Evolutionary conservation across 2,797 vertebrate genomes (phyloP).

Genomic region (Moxostoma hubbsi): DNA sequence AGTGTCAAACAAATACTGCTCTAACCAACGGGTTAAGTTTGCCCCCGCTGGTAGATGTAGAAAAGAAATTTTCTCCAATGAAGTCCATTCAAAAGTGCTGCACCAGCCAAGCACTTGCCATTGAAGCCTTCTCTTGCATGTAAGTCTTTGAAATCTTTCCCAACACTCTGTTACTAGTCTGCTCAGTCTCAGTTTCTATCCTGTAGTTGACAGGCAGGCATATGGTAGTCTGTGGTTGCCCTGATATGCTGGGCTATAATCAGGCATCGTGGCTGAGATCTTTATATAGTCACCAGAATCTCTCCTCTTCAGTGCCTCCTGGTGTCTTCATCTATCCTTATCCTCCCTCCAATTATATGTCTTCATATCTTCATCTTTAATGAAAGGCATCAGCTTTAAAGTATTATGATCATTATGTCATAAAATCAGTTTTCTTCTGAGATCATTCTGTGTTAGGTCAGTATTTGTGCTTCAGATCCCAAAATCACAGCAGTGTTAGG

Average conservation of each 20-base stretch:
- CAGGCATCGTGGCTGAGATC: slow-evolving; percentile 32
- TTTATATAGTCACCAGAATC: slow-evolving; percentile 37
- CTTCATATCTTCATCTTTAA: slow-evolving; percentile 24
- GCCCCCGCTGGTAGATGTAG: no score
- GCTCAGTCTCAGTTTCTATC: slow-evolving; percentile 25
- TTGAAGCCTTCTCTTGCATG: neutral
- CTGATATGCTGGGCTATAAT: slow-evolving; percentile 27
- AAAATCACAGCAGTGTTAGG: no score
- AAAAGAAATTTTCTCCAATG: no score
- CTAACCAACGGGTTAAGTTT: no score
- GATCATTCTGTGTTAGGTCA: no score
- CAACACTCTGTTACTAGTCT: neutral
- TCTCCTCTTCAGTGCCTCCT: slow-evolving; percentile 20
- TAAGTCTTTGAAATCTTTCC: neutral
- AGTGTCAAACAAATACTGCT: no score
- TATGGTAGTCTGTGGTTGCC: slow-evolving; percentile 43
- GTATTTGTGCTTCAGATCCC: no score
- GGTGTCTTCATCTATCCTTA: slow-evolving; percentile 4
- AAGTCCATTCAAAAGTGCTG: no score
- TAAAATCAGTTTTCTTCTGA: no score
- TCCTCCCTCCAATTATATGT: slow-evolving; percentile 35
- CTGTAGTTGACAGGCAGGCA: slow-evolving; percentile 37
- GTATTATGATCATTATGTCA: neutral
- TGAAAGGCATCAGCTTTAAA: slow-evolving; percentile 27
- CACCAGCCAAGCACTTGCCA: no score